Evolutionary conservation across 2,113 vertebrate genomes (phyloP), one percentile per base, ranked within the genome.

Genomic region (Pteronura brasiliensis): DNA sequence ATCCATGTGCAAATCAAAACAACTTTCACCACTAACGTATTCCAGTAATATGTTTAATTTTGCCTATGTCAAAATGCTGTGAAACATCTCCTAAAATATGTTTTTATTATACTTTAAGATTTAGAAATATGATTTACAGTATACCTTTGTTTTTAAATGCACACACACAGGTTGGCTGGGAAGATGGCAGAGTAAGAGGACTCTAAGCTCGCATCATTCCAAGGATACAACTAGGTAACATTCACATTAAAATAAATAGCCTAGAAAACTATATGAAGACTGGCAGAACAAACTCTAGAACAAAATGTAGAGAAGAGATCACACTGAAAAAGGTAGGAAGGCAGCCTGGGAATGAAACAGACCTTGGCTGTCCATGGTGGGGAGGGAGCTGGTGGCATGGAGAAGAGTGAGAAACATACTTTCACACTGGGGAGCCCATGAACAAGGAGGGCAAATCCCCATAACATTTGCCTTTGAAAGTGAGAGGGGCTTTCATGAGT

Each of bases 1-100:
- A 83, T 90, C 59, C 67, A 25, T 27, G 17, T 65, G 71, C 25
- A 95, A 93, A 86, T 82, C 36, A 93, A 95, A 97, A 95, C 15
- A 83, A 23, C 23, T 77, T 88, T 83, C 10, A 77, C 11, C 6
- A 52, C 31, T 82, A 85, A 55, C 10, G 59, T 90, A 69, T 57
- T 69, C 21, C n/a, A 88, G 18, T 27, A 72, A 89, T 69, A 61
- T 79, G 23, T 81, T 96, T 42, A 81, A 90, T 65, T 94, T 92
- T 83, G 3, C 25, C 17, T 61, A 36, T 59, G 15, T 86, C 77
- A 95, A 93, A 90, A 71, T 76, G 27, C 21, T 87, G 39, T 23
- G 13, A 55, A 55, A 27, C 14, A 93, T 25, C 34, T 94, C 20
- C 42, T 92, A 79, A 90, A 71, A 86, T 4, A n/a, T 39, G 11